Percentiles rank a stretch among this genome's conserved stretches.
These are phyloP conservation scores for Pasiphila rectangulata DNA, from an alignment of 2,888 invertebrate species.

Conservation along the genomic window DNA sequence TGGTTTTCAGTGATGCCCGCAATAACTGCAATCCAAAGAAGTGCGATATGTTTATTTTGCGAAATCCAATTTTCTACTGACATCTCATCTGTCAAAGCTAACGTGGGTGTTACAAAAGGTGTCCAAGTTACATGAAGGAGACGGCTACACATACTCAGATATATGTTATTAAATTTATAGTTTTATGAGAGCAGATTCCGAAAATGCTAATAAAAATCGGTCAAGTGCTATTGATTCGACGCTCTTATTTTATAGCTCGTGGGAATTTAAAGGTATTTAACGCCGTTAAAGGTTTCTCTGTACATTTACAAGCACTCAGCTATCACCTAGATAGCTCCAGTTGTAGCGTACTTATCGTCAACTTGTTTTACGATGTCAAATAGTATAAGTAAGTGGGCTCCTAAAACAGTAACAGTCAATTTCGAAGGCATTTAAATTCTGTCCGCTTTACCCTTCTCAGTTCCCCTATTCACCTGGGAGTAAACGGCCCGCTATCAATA, in stretches of 20 bases:
- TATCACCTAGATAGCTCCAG: too few relatives aligned
- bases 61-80: slow-evolving; percentile 79
- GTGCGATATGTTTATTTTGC: slow-evolving; percentile 74
- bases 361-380: too few relatives aligned
- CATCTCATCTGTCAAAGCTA: slow-evolving; percentile 73
- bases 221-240: too few relatives aligned
- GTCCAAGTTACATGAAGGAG: slow-evolving; percentile 40
- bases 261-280: too few relatives aligned
- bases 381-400: too few relatives aligned
- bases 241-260: too few relatives aligned
- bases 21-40: slow-evolving; percentile 40
- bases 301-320: too few relatives aligned
- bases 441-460: background rate
- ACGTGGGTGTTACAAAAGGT: slow-evolving; percentile 55
- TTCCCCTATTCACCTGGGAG: slow-evolving; percentile 14
- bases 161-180: background rate
- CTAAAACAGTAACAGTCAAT: background rate
- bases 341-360: too few relatives aligned
- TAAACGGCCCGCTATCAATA: slow-evolving; percentile 20
- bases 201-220: too few relatives aligned
- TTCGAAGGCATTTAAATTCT: slow-evolving; percentile 4
- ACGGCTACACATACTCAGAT: slow-evolving; percentile 11
- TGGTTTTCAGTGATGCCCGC: background rate
- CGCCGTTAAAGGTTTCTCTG: too few relatives aligned
- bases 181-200: background rate